Conservation (phyloP, 1,140 invertebrate species). For the Zaprionus vittiger region DNA sequence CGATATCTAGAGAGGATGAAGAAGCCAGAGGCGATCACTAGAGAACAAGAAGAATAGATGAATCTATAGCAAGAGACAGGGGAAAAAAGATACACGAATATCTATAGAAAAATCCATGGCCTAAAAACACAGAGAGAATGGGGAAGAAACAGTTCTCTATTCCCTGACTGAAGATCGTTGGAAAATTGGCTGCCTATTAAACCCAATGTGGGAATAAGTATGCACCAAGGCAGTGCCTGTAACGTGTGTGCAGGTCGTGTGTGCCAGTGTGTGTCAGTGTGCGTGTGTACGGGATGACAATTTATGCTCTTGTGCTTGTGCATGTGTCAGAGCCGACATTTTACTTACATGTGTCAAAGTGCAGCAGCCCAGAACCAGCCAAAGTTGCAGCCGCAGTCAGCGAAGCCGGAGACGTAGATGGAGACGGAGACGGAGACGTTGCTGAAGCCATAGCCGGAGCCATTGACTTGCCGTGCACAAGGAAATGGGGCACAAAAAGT, state of each 20-base stretch:
- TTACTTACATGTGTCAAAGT: conserved; percentile 56
- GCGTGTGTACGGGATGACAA: conserved; percentile 3
- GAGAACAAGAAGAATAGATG: too few species aligned
- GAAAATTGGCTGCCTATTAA: not conserved
- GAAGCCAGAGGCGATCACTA: too few species aligned
- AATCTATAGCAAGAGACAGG: not conserved
- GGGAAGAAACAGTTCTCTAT: not conserved
- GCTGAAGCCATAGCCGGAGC: not conserved
- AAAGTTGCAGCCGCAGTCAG: conserved; percentile 1
- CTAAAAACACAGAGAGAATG: too few species aligned
- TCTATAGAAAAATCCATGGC: not conserved
- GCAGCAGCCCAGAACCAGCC: conserved; percentile 38
- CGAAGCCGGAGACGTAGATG: not conserved
- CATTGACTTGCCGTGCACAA: conserved; percentile 17
- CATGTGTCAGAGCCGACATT: conserved; percentile 44
- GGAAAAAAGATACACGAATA: too few species aligned
- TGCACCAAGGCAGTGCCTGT: not conserved
- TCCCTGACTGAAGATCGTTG: not conserved
- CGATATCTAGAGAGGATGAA: too few species aligned
- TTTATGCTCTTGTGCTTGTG: conserved; percentile 20
- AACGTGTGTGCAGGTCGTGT: not conserved
- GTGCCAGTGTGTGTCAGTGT: not conserved
- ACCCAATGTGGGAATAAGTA: not conserved
- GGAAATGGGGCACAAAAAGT: conserved; percentile 33
- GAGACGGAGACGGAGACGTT: not conserved